Conservation (phyloP, 1,140 invertebrate species). For the Ruditapes philippinarum region DNA sequence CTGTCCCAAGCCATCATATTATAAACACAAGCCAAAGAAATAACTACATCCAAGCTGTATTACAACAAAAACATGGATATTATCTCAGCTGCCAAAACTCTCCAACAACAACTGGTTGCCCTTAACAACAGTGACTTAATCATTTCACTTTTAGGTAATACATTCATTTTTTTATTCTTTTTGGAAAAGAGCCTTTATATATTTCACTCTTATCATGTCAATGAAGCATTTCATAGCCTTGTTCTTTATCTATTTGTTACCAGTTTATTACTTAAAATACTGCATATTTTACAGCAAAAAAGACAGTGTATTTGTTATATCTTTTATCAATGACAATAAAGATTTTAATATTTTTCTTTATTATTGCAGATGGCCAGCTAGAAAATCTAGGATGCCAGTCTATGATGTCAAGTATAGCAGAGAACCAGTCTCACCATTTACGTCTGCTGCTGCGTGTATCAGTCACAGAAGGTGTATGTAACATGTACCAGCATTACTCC, state of each 20-base stretch:
- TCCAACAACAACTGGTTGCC: background rate
- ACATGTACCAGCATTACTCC: background rate
- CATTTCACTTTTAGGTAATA: background rate
- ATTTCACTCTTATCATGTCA: too few relatives aligned
- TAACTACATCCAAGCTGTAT: background rate
- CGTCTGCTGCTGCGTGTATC: conserved; percentile 30
- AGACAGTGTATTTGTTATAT: too few relatives aligned
- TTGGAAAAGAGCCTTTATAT: too few relatives aligned
- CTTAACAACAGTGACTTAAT: background rate
- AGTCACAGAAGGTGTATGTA: background rate
- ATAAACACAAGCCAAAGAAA: too few relatives aligned
- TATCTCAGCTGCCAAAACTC: background rate
- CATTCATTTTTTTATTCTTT: too few relatives aligned
- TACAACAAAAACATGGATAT: background rate
- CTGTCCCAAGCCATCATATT: too few relatives aligned
- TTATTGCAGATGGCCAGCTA: background rate
- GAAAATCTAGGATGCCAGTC: background rate
- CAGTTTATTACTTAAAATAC: too few relatives aligned
- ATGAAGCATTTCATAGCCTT: too few relatives aligned
- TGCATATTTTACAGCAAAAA: too few relatives aligned
- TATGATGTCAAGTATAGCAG: background rate
- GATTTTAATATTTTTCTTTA: background rate
- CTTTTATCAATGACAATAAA: too few relatives aligned
- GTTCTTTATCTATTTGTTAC: too few relatives aligned
- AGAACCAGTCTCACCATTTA: conserved; percentile 11